Evolutionary conservation across 2,113 vertebrate genomes (phyloP), one percentile per base, ranked within the genome.

Genomic region (Lepus americanus): DNA sequence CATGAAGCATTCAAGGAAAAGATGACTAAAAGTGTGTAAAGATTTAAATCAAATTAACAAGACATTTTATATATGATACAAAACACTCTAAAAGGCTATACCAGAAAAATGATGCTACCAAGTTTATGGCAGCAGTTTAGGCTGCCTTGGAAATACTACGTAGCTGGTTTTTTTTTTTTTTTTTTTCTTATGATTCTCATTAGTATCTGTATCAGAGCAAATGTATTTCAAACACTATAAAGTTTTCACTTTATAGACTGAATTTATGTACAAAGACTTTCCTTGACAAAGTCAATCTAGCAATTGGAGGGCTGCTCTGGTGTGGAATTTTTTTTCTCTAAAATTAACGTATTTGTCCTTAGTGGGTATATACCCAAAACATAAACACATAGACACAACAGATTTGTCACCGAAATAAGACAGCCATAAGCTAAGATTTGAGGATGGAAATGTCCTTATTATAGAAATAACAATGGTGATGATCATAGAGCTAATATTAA

Each of bases 1-100:
- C 23, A 92, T 79, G 36, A 94, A 93, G 29, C 69, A 90, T 61
- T 2, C 59, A 83, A 74, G 84, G 14, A 93, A 61, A 94, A 94
- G 90, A 36, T 49, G n/a, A 79, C 51, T 91, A 87, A 90, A 66
- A 25, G 3, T 19, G 20, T 53, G 55, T 59, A 92, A 92, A 94
- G 51, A 95, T 67, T 95, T 87, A 85, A 39, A 63, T 81, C 19
- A 74, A 23, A 89, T 59, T 91, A 91, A 70, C 22, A 55, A 83
- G 20, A 23, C 2, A 61, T 93, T 85, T 93, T 74, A 86, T 87
- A 55, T 36, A 27, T 29, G 61, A 33, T 64, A 89, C 36, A 83
- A 86, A 84, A 33, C 9, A 91, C 7, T 94, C 12, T 36, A 66
- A 95, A 83, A 51, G 3, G 29, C 66, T 92, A 29, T 51, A 69